These are phyloP conservation scores for Hormiphora californensis DNA, from an alignment of 37 sponge, comb jelly and placozoan genomes.

Conservation along the genomic window DNA sequence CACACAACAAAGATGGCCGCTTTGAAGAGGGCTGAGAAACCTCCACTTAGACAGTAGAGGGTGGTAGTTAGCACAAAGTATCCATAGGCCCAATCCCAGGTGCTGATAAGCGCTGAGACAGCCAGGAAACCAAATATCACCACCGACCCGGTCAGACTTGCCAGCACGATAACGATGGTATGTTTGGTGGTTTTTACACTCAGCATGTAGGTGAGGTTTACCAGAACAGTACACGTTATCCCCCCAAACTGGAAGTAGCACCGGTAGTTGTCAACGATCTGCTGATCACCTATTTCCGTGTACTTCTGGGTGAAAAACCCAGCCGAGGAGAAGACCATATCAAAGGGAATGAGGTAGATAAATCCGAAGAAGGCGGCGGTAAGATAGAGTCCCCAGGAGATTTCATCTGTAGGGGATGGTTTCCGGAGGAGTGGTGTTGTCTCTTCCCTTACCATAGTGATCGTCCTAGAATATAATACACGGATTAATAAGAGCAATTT, in stretches of 20 bases:
- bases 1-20: not conserved
- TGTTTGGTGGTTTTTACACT: not conserved
- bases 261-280: not conserved
- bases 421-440: too few species aligned
- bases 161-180: not conserved
- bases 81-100: not conserved
- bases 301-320: not conserved
- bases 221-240: not conserved
- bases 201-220: not conserved
- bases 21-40: not conserved
- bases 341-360: conserved; percentile 21
- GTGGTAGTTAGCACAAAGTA: not conserved
- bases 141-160: not conserved
- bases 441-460: too few species aligned
- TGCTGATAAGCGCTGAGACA: not conserved
- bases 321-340: not conserved
- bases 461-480: too few species aligned
- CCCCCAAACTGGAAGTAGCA: conserved; percentile 2
- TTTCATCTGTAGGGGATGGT: too few species aligned
- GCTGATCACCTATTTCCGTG: not conserved
- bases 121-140: not conserved
- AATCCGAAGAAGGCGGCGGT: not conserved
- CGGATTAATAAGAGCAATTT: too few species aligned
- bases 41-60: not conserved
- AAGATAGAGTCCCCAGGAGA: not conserved